A percentile compares a stretch with the other conserved stretches of the same genome.
These are phyloP conservation scores for Kryptolebias ocellatus DNA, from an alignment of 2,797 vertebrate species.

Conservation along the genomic window DNA sequence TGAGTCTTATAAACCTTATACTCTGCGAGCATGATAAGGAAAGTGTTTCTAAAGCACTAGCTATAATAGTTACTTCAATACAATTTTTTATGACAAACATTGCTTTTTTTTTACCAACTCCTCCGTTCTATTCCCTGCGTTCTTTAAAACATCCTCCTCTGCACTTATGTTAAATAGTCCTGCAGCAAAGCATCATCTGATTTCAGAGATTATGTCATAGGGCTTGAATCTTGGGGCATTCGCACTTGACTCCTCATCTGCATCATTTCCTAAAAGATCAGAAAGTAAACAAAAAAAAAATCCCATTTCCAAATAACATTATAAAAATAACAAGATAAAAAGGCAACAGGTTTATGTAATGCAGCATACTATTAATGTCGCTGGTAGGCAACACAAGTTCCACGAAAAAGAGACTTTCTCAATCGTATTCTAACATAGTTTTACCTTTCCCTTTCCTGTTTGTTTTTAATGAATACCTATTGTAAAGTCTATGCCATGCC, in stretches of 20 bases:
- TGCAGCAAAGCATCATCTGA: conserved; percentile 13
- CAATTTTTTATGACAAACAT: not conserved
- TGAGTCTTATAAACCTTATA: no score
- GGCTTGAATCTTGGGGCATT: conserved; percentile 2
- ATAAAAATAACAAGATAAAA: no score
- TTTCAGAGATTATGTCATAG: conserved; percentile 30
- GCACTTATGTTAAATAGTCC: conserved; percentile 14
- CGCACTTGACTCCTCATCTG: not conserved
- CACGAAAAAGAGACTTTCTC: no score
- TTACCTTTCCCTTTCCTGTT: conserved; percentile 3
- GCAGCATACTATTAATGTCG: not conserved
- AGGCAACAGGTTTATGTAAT: not conserved
- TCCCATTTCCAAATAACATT: not conserved
- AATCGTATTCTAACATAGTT: no score
- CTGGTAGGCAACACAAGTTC: no score
- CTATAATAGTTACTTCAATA: no score
- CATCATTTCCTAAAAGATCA: not conserved
- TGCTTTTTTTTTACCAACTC: not conserved
- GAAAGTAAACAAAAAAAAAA: no score
- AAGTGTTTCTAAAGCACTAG: not conserved
- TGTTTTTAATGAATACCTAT: conserved; percentile 1
- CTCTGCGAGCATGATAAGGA: no score
- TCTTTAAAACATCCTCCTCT: conserved; percentile 22
- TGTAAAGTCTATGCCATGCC: conserved; percentile 17
- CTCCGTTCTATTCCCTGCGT: conserved; percentile 19